Base-by-base conservation (phyloP, 2,113 vertebrate genomes). In the Microcebus jonahi region DNA sequence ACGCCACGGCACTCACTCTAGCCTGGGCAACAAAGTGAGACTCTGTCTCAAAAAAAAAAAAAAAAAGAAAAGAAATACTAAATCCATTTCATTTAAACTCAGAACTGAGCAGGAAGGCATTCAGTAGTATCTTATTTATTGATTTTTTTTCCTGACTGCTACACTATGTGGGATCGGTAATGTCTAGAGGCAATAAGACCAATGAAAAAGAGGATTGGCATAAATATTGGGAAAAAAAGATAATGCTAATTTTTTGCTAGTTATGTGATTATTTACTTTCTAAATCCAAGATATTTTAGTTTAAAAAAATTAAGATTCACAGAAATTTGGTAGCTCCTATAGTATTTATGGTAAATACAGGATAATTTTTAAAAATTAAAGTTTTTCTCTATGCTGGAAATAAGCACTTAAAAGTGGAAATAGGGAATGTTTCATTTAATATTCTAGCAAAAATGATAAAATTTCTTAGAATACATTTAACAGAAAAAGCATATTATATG, bases 401-500 rank as follows among this genome's bases (percentile, higher is more conserved):
- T 90, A 59, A 81, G 12, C 23, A 71, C 34, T 2, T 15, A 59
- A 75, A 76, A 86, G 45, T 68, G 7, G 48, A 94, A 50, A 55
- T 34, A 3, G 20, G 2, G 48, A 95, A 42, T 68, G 29, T 75
- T 67, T 20, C n/a, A 59, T 29, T 83, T 95, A 88, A 77, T 90
- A 87, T 53, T 89, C 25, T 89, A 68, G 29, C 77, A 76, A 70
- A 81, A 82, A 73, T 67, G 53, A 48, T 83, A 59, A 85, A 85
- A 88, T 93, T 95, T 11, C n/a, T 55, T 53, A 87, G 11, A 91
- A 59, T 70, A 70, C 12, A 81, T 65, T 85, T 96, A 76, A 29
- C 12, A 25, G 50, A 45, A 88, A 88, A 71, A 67, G 50, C 67
- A 48, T 55, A 65, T 73, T 88, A 34, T 20, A 27, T 83, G 42